These are phyloP conservation scores for Astropecten irregularis DNA, from an alignment of 53 echinoderm and acorn worm species.

Conservation along the genomic window DNA sequence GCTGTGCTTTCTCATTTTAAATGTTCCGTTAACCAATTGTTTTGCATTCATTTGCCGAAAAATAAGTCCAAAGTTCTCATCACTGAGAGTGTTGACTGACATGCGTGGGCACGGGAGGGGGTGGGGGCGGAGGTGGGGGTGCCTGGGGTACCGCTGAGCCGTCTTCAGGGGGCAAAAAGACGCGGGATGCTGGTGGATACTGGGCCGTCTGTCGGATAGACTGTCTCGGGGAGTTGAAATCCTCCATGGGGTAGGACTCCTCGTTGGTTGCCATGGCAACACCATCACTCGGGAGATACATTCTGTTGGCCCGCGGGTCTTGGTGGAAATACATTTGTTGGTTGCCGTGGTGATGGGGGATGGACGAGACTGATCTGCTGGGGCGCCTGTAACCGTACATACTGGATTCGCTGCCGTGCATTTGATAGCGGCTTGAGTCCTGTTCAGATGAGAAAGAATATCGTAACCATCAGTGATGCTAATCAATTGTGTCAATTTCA, in stretches of 20 bases:
- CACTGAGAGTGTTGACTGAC: no score
- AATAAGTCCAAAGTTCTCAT: no score
- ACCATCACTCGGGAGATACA: background rate
- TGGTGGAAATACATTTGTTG: background rate
- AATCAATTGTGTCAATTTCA: background rate
- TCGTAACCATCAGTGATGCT: background rate
- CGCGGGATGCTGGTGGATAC: constrained; percentile 4
- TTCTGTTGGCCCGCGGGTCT: background rate
- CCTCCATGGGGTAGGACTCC: background rate
- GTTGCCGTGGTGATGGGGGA: background rate
- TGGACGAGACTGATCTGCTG: background rate
- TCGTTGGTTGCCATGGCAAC: background rate
- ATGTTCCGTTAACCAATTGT: no score
- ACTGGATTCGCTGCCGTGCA: background rate
- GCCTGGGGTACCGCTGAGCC: background rate
- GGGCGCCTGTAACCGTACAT: background rate
- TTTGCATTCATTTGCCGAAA: no score
- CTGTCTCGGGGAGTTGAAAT: background rate
- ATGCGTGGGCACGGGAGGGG: background rate
- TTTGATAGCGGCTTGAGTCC: constrained; percentile 5
- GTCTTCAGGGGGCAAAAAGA: background rate
- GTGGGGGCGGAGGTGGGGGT: background rate
- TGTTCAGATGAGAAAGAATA: no score
- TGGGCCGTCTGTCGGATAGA: constrained; percentile 3
- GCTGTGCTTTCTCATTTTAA: no score